phyloP scores from a whole-genome alignment of 1,140 invertebrate genomes.

The Diachasmimorpha longicaudata region DNA sequence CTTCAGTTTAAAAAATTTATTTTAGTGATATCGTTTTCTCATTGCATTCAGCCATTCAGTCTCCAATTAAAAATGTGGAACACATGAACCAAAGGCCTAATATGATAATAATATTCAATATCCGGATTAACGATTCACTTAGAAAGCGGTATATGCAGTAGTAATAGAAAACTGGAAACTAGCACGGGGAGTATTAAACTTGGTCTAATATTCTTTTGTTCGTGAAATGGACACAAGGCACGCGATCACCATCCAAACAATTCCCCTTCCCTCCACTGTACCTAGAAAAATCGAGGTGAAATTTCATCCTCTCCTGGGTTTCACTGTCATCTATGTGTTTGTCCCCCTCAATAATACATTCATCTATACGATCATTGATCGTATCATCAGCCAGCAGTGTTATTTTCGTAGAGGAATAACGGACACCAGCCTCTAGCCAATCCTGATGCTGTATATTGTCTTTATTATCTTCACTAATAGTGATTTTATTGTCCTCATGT shows the following conservation, averaged over 20 bases:
- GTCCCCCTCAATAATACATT: constrained; percentile 34
- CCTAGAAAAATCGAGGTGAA: constrained; percentile 58
- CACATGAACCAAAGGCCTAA: too few relatives aligned
- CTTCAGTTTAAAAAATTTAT: too few relatives aligned
- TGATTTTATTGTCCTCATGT: constrained; percentile 36
- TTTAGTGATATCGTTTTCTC: too few relatives aligned
- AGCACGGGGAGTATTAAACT: background rate
- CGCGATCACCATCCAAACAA: background rate
- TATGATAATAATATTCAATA: too few relatives aligned
- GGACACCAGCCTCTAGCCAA: constrained; percentile 58
- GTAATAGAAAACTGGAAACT: background rate
- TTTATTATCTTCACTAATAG: constrained; percentile 38
- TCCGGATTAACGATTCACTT: too few relatives aligned
- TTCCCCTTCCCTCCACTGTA: constrained; percentile 12
- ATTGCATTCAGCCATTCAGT: too few relatives aligned
- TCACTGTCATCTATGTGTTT: constrained; percentile 24
- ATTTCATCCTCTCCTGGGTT: constrained; percentile 34
- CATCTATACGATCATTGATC: constrained; percentile 43
- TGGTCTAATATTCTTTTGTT: constrained; percentile 1
- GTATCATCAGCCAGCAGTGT: constrained; percentile 48
- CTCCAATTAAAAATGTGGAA: too few relatives aligned
- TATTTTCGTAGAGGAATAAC: constrained; percentile 59
- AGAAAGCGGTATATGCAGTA: too few relatives aligned
- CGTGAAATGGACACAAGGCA: background rate
- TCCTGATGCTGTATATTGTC: constrained; percentile 53